Evolutionary conservation across 2,113 vertebrate species (phyloP).

Genomic region (Tricholaema leucomelas): DNA sequence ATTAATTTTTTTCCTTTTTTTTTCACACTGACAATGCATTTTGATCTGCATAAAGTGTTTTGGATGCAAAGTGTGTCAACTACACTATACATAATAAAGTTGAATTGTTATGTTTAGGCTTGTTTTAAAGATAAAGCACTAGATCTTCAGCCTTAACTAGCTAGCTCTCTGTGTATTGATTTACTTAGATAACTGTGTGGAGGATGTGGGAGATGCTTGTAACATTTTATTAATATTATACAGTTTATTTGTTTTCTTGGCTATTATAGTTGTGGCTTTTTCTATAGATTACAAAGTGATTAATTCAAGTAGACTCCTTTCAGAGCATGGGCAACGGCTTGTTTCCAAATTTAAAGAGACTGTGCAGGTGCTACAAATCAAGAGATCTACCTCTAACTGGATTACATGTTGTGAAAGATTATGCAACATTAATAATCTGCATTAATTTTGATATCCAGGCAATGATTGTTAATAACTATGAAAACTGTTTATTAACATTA

Average conservation of each 20-base stretch:
- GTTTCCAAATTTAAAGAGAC: not conserved
- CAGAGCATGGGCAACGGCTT: not conserved
- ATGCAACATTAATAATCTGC: too few species aligned
- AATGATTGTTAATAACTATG: too few species aligned
- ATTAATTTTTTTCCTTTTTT: not conserved
- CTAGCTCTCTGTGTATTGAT: constrained; percentile 8
- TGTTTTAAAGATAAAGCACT: constrained; percentile 20
- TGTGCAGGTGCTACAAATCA: not conserved
- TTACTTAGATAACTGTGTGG: constrained; percentile 35
- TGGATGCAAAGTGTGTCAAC: not conserved
- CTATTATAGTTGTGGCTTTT: not conserved
- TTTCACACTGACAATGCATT: not conserved
- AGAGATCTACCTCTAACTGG: not conserved
- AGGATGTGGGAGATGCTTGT: not conserved
- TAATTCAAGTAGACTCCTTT: constrained; percentile 16
- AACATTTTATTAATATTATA: constrained; percentile 30
- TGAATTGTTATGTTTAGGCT: constrained; percentile 28
- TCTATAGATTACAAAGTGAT: not conserved
- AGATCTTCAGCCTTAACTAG: constrained; percentile 29
- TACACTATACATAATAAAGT: not conserved
- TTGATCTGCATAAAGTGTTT: not conserved
- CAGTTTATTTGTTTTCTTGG: not conserved
- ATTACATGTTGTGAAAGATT: too few species aligned
- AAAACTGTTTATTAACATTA: too few species aligned
- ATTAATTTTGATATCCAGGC: too few species aligned